Conservation (phyloP, 2,888 invertebrate species). For the Nemurella pictetii region DNA sequence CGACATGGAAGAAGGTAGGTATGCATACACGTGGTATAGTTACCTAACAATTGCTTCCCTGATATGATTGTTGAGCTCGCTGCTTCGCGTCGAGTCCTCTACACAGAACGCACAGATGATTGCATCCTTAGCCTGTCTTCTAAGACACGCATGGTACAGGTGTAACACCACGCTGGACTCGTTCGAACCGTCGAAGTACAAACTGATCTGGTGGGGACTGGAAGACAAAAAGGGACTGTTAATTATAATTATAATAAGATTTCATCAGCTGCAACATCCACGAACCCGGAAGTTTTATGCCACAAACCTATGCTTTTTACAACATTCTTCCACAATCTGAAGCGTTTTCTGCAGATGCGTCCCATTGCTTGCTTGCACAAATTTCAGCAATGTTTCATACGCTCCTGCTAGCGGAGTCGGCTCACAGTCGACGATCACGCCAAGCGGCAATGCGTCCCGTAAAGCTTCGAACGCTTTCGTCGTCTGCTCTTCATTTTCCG, state of each 20-base stretch:
- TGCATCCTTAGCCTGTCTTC: not conserved
- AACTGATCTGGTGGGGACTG: slow-evolving; percentile 32
- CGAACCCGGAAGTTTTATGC: not conserved
- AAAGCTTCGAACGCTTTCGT: slow-evolving; percentile 52
- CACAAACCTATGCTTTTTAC: slow-evolving; percentile 31
- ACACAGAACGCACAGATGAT: not conserved
- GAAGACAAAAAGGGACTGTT: not conserved
- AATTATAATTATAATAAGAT: not conserved
- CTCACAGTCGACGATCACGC: slow-evolving; percentile 47
- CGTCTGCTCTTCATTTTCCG: slow-evolving; percentile 50
- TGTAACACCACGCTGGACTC: slow-evolving; percentile 46
- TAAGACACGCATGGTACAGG: slow-evolving; percentile 44
- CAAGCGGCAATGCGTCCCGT: slow-evolving; percentile 40
- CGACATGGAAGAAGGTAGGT: too few relatives aligned
- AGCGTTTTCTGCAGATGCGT: slow-evolving; percentile 31
- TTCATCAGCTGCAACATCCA: not conserved
- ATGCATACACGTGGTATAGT: too few relatives aligned
- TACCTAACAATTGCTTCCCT: not conserved
- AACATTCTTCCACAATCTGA: slow-evolving; percentile 43
- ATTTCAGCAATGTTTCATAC: slow-evolving; percentile 42
- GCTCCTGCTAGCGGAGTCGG: slow-evolving; percentile 41
- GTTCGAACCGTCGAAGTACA: slow-evolving; percentile 44
- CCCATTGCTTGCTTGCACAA: slow-evolving; percentile 37
- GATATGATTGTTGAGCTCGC: not conserved
- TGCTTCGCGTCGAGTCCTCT: not conserved